Base-by-base conservation (phyloP, 2,113 vertebrate genomes). In the Thermophis baileyi region DNA sequence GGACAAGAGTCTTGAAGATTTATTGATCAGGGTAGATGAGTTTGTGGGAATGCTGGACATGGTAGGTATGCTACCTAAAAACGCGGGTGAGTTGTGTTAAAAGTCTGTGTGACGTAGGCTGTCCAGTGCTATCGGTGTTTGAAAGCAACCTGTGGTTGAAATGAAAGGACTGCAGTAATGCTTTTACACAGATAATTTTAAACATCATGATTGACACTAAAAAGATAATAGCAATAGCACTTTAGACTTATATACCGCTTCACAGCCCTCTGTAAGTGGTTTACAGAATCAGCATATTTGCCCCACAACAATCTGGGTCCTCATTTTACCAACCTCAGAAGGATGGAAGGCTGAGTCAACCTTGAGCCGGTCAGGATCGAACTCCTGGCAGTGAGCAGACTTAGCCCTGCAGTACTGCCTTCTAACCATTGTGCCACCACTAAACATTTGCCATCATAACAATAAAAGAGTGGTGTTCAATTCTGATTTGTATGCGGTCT, bases 1-100 rank as follows among this genome's bases (percentile, higher is more conserved):
- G 94, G 99, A 99, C 91, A 98, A 98, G 94, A 98, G 98, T 93
- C 96, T 99, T 30, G 99, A 99, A 91, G 99, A 99, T 91, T 98
- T 99, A 98, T 97, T 99, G 90, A 98, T 98, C 2, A 97, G 98
- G 94, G 99, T 99, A 90, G 99, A 99, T 96, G 99, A 99, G 96
- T 99, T 99, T 96, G 99, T 99, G 92, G 99, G 98, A 88, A 98
- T 99, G 99, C 97, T 99, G 93, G 99, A 99, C 95, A 98, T 99
- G 98, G 98, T 99, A 96, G 2, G 97, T 96, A 9, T 57, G 44
- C 87, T 74, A 35, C 14, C 85, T 27, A 47, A 6, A 74, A 87
- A 86, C 12, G 4, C 4, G 4, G 12, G 4, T 24, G 47, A 24
- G 30, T 50, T 49, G 63, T 12, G 3, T 40, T 81, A 3, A 22